Evolutionary conservation across 2,797 vertebrate genomes (phyloP).

Genomic region (Peromyscus aztecus): DNA sequence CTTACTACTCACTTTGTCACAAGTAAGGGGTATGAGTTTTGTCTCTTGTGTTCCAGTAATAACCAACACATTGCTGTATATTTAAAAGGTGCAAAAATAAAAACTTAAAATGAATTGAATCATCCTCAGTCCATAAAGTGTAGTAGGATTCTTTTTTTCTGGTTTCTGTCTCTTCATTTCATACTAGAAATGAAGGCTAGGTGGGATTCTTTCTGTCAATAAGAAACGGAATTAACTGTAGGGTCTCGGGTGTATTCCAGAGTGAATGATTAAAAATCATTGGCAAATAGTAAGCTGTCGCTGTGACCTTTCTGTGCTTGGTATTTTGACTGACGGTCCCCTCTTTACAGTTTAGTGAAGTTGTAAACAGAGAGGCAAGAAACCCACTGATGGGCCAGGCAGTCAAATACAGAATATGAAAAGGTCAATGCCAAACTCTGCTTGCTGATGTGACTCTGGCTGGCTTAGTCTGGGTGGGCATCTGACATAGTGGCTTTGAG

Average conservation of each 20-base stretch:
- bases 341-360: slow-evolving; percentile 80
- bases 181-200: slow-evolving; percentile 17
- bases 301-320: slow-evolving; percentile 75
- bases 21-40: slow-evolving; percentile 4
- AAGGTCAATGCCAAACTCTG: slow-evolving; percentile 81
- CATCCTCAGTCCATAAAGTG: background rate
- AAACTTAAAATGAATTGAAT: slow-evolving; percentile 48
- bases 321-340: slow-evolving; percentile 79
- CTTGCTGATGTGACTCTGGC: slow-evolving; percentile 62
- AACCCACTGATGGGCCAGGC: slow-evolving; percentile 71
- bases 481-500: slow-evolving; percentile 66
- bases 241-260: slow-evolving; percentile 63
- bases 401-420: slow-evolving; percentile 83
- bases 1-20: background rate
- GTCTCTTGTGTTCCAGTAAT: slow-evolving; percentile 5
- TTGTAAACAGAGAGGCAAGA: slow-evolving; percentile 82
- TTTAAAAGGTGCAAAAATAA: slow-evolving; percentile 40
- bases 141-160: slow-evolving; percentile 19
- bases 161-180: slow-evolving; percentile 60
- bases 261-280: slow-evolving; percentile 83
- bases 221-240: slow-evolving; percentile 72
- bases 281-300: slow-evolving; percentile 76
- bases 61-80: background rate
- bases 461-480: slow-evolving; percentile 55
- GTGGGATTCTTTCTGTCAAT: slow-evolving; percentile 71